Base-by-base conservation (phyloP, 2,797 vertebrate genomes). In the Tragelaphus eurycerus region DNA sequence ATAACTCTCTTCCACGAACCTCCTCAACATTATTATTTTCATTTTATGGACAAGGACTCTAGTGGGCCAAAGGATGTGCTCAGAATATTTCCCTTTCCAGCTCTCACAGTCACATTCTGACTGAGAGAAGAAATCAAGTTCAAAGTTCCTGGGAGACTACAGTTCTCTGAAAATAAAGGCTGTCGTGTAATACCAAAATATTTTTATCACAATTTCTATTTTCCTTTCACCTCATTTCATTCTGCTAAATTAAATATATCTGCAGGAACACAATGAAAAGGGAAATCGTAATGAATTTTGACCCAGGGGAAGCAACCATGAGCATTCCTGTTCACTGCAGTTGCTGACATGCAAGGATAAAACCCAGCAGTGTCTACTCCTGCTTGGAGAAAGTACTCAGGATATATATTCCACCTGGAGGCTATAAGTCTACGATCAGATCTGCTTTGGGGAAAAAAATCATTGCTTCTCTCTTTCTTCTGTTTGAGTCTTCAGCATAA, bases 191-290 rank as follows among this genome's bases (percentile, higher is more conserved):
- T 84, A 89, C 60, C 78, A 95, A 96, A 96, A 97, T 95, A 97
- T 97, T 98, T 96, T 94, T 97, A 96, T 93, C 93, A 96, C 79
- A 95, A 90, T 94, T 95, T 95, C 91, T 93, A 93, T 88, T 96
- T 96, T 96, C 54, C 94, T 95, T 96, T 97, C 92, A 97, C 85
- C 85, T 97, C 59, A 52, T 97, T 97, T 96, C 54, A 98, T 94
- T 83, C 88, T 90, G 85, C 89, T 79, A 98, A 95, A 97, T 97
- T 97, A 97, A 97, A 96, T 92, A 93, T 64, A 93, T 96, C 74
- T 55, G 86, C 57, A 88, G 59, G 78, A 76, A 94, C 85, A 60
- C 64, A 94, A 89, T 91, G 97, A 91, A 96, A 92, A 82, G 25
- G 10, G 43, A 57, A 92, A 85, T 91, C 82, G 88, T 95, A 48